A percentile compares a stretch with the other conserved stretches of the same genome.
Evolutionary conservation across 2,797 vertebrate genomes (phyloP).

Genomic region (Phoeniculus purpureus): DNA sequence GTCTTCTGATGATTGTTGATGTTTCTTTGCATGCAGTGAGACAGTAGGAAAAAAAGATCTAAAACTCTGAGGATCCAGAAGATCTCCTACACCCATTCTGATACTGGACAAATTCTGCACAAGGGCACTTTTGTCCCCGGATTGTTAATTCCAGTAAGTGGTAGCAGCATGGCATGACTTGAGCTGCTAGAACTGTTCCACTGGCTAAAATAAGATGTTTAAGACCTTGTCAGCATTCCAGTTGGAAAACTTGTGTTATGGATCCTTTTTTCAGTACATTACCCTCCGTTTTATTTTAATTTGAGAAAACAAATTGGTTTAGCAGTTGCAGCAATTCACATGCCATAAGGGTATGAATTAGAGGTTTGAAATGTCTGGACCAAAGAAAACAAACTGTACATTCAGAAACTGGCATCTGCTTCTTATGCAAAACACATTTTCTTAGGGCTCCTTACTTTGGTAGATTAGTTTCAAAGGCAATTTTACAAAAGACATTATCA

Average conservation of each 20-base stretch:
- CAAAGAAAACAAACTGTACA: not conserved
- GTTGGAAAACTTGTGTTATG: not conserved
- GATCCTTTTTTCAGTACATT: conserved; percentile 9
- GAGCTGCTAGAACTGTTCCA: conserved; percentile 53
- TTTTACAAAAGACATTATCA: not conserved
- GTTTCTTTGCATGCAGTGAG: not conserved
- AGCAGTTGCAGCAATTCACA: conserved; percentile 34
- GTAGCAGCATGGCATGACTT: conserved; percentile 11
- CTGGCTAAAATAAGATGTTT: conserved; percentile 37
- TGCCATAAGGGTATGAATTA: conserved; percentile 14
- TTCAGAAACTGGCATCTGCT: conserved; percentile 7
- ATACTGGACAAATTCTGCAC: not conserved
- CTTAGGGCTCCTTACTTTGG: not conserved
- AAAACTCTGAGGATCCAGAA: not conserved
- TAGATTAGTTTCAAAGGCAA: not conserved
- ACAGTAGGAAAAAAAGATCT: not conserved
- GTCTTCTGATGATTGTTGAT: not conserved
- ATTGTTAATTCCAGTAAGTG: conserved; percentile 56
- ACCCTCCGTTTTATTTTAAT: conserved; percentile 11
- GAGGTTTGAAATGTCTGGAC: conserved; percentile 20
- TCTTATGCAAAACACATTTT: not conserved
- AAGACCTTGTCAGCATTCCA: conserved; percentile 48
- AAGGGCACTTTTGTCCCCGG: not conserved
- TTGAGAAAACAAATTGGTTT: conserved; percentile 44
- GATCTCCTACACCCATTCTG: not conserved